Percentiles rank a stretch among this genome's conserved stretches.
Evolutionary conservation across 2,888 invertebrate species (phyloP).

Genomic region (Folsomia candida): DNA sequence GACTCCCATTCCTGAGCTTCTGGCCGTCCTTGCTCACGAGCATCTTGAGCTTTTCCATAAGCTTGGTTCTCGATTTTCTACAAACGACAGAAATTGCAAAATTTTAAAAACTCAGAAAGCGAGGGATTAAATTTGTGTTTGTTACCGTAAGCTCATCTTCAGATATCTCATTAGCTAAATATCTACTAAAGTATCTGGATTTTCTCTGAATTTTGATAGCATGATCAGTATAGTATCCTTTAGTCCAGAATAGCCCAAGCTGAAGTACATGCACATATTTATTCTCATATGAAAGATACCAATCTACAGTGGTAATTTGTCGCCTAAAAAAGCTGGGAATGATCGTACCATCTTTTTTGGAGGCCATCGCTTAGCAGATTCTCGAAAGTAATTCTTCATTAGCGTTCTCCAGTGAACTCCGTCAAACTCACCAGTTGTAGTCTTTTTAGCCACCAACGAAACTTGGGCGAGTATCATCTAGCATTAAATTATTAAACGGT

Average conservation of each 20-base stretch:
- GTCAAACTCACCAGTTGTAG: neutral
- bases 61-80: neutral
- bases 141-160: neutral
- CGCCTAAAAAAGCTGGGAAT: too few relatives aligned
- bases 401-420: neutral
- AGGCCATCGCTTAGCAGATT: neutral
- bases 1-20: conserved; percentile 1
- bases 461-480: neutral
- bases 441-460: neutral
- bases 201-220: neutral
- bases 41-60: neutral
- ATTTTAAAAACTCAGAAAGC: too few relatives aligned
- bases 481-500: too few relatives aligned
- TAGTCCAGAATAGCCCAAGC: neutral
- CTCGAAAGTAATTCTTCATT: neutral
- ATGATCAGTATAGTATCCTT: neutral
- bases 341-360: neutral
- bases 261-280: neutral
- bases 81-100: neutral
- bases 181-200: neutral
- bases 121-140: neutral
- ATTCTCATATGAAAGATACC: neutral
- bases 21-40: neutral
- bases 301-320: too few relatives aligned
- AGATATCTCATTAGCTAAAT: neutral